These are phyloP conservation scores for Bucorvus abyssinicus DNA, from an alignment of 2,797 vertebrate genomes.

Conservation along the genomic window DNA sequence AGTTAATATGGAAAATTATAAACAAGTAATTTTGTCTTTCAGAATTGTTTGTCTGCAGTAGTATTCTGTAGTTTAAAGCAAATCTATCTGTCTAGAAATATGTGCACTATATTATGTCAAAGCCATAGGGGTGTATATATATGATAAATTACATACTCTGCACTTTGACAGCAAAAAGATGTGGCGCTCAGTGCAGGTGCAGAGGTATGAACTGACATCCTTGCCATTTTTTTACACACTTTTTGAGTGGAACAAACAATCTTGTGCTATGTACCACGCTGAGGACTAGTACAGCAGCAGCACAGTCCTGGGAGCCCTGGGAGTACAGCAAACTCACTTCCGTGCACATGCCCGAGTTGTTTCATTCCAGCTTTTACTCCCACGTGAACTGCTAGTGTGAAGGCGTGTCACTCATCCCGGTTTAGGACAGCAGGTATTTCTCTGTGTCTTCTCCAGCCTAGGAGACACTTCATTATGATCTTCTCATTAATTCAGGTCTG, in stretches of 20 bases:
- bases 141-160: background rate
- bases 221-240: background rate
- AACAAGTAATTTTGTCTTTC: background rate
- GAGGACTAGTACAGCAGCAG: background rate
- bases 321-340: background rate
- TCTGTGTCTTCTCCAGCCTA: background rate
- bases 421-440: background rate
- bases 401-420: background rate
- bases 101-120: background rate
- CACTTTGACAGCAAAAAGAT: background rate
- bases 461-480: background rate
- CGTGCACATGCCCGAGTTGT: accelerated
- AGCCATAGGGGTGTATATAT: background rate
- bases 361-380: background rate
- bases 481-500: background rate
- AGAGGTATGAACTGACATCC: background rate
- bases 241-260: background rate
- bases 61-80: background rate
- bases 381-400: background rate
- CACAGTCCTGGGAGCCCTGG: background rate
- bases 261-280: background rate
- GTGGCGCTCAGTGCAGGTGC: background rate
- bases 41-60: background rate
- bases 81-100: background rate
- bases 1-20: background rate